Percentiles rank a stretch among this genome's conserved stretches.
phyloP scores from a whole-genome alignment of 1,140 invertebrate genomes.

The Homarus americanus region DNA sequence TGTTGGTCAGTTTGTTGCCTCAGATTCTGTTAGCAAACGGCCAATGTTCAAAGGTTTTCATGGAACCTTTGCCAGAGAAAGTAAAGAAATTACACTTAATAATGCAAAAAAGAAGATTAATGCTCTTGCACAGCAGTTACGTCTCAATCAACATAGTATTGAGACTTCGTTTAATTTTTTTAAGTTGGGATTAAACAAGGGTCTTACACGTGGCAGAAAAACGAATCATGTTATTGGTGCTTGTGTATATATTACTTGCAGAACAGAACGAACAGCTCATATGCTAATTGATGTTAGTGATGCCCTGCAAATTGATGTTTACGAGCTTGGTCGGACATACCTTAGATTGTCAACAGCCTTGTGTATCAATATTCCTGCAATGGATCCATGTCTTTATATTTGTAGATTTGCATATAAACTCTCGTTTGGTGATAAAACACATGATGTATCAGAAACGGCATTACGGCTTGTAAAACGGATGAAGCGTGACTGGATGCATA shows the following conservation, averaged over 20 bases:
- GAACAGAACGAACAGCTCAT: conserved; percentile 95
- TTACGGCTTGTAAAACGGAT: conserved; percentile 95
- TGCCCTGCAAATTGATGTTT: conserved; percentile 96
- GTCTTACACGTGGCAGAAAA: conserved; percentile 92
- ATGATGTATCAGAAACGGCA: conserved; percentile 97
- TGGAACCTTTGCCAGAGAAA: conserved; percentile 90
- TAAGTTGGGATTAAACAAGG: conserved; percentile 92
- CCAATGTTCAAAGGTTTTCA: conserved; percentile 81
- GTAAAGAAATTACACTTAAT: conserved; percentile 91
- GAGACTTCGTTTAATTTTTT: conserved; percentile 97
- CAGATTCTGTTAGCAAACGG: conserved; percentile 89
- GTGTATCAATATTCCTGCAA: conserved; percentile 94
- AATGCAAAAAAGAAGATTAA: conserved; percentile 92
- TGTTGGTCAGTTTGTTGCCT: conserved; percentile 95
- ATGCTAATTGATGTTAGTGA: conserved; percentile 99
- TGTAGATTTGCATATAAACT: conserved; percentile 91
- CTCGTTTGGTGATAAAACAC: conserved; percentile 93
- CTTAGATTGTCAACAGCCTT: conserved; percentile 91
- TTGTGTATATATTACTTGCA: conserved; percentile 98
- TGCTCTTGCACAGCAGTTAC: conserved; percentile 87
- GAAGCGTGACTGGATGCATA: conserved; percentile 98
- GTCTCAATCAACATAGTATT: conserved; percentile 92
- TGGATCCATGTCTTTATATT: conserved; percentile 80
- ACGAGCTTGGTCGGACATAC: conserved; percentile 95
- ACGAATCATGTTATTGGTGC: conserved; percentile 96